phyloP scores from a whole-genome alignment of 2,113 vertebrate species.

The Brevimyrus niger region DNA sequence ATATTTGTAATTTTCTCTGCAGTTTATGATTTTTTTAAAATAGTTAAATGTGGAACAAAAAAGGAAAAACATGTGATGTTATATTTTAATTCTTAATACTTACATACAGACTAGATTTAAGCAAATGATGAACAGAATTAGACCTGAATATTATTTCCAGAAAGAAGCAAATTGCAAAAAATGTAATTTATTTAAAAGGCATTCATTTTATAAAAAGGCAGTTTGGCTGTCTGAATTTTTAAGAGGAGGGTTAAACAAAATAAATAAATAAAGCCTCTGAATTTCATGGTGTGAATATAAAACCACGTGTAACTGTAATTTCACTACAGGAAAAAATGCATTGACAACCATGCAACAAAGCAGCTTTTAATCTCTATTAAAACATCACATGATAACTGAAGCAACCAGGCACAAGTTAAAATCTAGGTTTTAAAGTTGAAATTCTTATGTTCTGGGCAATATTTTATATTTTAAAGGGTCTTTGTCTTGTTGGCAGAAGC shows the following conservation, averaged over 20 bases:
- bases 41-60: not conserved
- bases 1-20: not conserved
- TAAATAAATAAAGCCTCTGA: not conserved
- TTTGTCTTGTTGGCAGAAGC: not conserved
- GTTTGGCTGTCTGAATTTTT: constrained; percentile 16
- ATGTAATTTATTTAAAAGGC: not conserved
- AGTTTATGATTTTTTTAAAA: not conserved
- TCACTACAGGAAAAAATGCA: constrained; percentile 11
- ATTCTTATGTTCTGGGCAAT: not conserved
- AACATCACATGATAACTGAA: constrained; percentile 6
- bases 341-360: not conserved
- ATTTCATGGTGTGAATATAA: constrained; percentile 10
- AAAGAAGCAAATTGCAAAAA: not conserved
- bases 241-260: constrained; percentile 12
- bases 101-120: not conserved
- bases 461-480: not conserved
- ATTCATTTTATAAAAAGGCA: not conserved
- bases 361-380: constrained; percentile 16
- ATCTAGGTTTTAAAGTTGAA: not conserved
- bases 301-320: constrained; percentile 6
- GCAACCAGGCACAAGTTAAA: constrained; percentile 4
- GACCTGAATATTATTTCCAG: constrained; percentile 10
- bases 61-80: not conserved
- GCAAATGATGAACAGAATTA: constrained; percentile 10
- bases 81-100: not conserved